These are phyloP conservation scores for Zenarchopterus dispar DNA, from an alignment of 2,797 vertebrate species.

Conservation along the genomic window DNA sequence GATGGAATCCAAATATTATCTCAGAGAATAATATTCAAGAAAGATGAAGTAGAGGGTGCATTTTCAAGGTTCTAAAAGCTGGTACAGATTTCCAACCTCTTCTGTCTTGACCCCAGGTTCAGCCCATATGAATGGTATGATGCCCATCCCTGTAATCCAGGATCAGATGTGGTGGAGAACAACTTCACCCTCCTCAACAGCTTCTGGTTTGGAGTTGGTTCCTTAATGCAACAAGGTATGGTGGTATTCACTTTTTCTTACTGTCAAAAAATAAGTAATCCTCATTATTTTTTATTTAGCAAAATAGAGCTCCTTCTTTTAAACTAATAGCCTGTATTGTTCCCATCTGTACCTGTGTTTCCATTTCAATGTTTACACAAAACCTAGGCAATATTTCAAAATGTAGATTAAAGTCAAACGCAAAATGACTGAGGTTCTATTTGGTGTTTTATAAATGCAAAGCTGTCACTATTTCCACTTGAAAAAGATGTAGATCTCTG, in stretches of 20 bases:
- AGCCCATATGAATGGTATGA: constrained; percentile 99
- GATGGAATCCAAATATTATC: neutral
- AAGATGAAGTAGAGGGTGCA: neutral
- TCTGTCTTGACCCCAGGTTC: constrained; percentile 84
- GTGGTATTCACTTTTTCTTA: neutral
- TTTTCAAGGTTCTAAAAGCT: neutral
- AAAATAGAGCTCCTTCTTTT: constrained; percentile 35
- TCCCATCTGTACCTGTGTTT: constrained; percentile 40
- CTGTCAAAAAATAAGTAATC: constrained; percentile 59
- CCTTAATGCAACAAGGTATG: constrained; percentile 92
- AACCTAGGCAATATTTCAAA: too few relatives aligned
- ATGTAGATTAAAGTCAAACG: too few relatives aligned
- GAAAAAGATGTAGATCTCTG: too few relatives aligned
- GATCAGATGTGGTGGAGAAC: constrained; percentile 96
- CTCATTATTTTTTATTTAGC: constrained; percentile 11
- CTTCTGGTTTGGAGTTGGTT: constrained; percentile 99
- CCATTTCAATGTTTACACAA: too few relatives aligned
- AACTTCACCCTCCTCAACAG: constrained; percentile 99
- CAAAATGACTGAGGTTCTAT: too few relatives aligned
- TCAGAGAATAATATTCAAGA: neutral
- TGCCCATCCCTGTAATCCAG: constrained; percentile 95
- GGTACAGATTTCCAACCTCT: constrained; percentile 4
- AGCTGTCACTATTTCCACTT: too few relatives aligned
- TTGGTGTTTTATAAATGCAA: too few relatives aligned
- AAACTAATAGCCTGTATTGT: constrained; percentile 68